Percentiles rank a stretch among this genome's conserved stretches.
phyloP scores from a whole-genome alignment of 2,113 vertebrate species.

The Phocoena sinus region DNA sequence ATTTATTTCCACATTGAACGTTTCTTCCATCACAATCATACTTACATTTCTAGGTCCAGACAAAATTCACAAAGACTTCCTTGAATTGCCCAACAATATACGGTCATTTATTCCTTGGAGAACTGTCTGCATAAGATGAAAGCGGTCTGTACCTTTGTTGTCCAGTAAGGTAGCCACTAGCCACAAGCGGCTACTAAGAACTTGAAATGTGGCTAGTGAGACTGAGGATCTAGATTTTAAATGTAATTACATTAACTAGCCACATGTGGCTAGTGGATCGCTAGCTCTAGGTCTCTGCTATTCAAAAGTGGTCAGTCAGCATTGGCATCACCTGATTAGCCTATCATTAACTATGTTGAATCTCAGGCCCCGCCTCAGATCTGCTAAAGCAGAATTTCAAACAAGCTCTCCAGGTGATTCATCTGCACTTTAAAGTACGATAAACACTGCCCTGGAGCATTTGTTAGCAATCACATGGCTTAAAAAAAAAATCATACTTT shows the following conservation, averaged over 20 bases:
- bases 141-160: not conserved
- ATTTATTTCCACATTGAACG: not conserved
- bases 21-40: not conserved
- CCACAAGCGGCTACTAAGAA: not conserved
- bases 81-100: not conserved
- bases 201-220: not conserved
- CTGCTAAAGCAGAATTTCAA: not conserved
- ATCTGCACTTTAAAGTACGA: not conserved
- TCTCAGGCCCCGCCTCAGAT: not conserved
- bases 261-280: not conserved
- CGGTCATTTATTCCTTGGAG: constrained; percentile 1
- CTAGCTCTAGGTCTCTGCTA: not conserved
- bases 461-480: not conserved
- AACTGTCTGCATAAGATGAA: not conserved
- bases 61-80: not conserved
- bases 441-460: not conserved
- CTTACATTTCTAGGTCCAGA: not conserved
- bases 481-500: not conserved
- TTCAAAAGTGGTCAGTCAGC: not conserved
- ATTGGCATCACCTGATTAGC: not conserved
- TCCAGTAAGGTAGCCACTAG: not conserved
- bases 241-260: not conserved
- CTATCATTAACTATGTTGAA: not conserved
- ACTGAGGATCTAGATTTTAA: not conserved
- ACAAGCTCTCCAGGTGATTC: not conserved